A percentile compares a stretch with the other conserved stretches of the same genome.
phyloP scores from a whole-genome alignment of 2,888 invertebrate genomes.

The Hedya salicella region DNA sequence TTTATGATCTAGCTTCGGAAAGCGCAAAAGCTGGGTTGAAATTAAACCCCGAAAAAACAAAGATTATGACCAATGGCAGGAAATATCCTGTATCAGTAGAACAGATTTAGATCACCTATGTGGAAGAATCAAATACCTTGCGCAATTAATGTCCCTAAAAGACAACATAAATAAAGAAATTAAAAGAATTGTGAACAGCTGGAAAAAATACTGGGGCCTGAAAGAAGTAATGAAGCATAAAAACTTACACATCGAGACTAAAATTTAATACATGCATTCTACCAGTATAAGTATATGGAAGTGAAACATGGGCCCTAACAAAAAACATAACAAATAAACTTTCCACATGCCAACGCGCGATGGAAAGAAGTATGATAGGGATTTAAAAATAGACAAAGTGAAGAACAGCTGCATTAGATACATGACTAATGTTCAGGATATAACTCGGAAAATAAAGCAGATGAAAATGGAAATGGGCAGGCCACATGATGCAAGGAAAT shows the following conservation, averaged over 20 bases:
- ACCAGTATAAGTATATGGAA: too few species aligned
- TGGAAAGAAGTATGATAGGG: too few species aligned
- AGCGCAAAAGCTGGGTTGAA: neutral
- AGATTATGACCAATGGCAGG: neutral
- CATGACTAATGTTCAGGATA: too few species aligned
- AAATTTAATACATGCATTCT: too few species aligned
- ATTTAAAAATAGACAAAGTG: too few species aligned
- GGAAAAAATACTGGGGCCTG: neutral
- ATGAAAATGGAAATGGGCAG: too few species aligned
- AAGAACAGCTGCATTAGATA: too few species aligned
- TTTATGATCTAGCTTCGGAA: conserved; percentile 1
- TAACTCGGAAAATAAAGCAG: too few species aligned
- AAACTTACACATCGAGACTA: too few species aligned
- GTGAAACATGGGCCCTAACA: too few species aligned
- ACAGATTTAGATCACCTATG: neutral
- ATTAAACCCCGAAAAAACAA: neutral
- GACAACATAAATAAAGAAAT: neutral
- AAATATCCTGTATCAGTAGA: neutral
- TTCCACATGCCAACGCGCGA: neutral
- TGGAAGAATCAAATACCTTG: neutral
- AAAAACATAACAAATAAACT: neutral
- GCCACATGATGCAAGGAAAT: too few species aligned
- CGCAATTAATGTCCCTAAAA: neutral
- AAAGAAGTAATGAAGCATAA: too few species aligned
- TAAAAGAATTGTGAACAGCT: neutral